phyloP scores from a whole-genome alignment of 2,888 invertebrate genomes.

The Cerastis leucographa region DNA sequence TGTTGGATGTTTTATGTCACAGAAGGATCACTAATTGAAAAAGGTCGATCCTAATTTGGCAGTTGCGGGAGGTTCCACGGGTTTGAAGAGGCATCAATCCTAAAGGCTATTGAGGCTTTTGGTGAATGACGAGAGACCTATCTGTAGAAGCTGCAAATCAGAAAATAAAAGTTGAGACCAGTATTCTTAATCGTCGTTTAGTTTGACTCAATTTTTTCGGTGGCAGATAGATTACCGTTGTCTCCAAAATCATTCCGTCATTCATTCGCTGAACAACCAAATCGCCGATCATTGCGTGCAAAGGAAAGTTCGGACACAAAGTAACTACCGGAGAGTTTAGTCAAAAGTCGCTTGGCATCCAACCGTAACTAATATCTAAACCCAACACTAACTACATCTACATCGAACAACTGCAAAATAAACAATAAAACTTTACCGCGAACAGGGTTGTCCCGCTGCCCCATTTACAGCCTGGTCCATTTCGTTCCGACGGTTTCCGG shows the following conservation, averaged over 20 bases:
- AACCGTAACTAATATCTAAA: constrained; percentile 1
- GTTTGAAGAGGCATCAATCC: not conserved
- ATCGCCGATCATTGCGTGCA: not conserved
- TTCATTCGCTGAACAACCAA: not conserved
- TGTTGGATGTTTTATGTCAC: constrained; percentile 15
- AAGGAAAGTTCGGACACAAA: not conserved
- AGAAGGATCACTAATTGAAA: constrained; percentile 23
- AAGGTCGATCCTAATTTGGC: constrained; percentile 14
- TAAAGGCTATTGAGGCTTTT: not conserved
- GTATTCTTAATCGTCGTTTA: not conserved
- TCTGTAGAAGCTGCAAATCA: not conserved
- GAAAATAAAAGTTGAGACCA: not conserved
- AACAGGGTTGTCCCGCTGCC: constrained; percentile 45
- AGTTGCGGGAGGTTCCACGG: not conserved
- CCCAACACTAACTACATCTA: not conserved
- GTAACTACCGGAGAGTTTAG: not conserved
- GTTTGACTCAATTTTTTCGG: not conserved
- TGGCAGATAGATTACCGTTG: not conserved
- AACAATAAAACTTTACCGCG: constrained; percentile 48
- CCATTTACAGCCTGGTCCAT: constrained; percentile 57
- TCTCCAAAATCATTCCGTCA: not conserved
- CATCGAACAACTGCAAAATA: constrained; percentile 29
- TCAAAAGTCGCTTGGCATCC: not conserved
- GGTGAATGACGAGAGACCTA: not conserved
- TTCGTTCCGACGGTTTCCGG: constrained; percentile 57